Evolutionary conservation across 2,797 vertebrate species (phyloP), one percentile per base, ranked within the genome.

Genomic region (Oryzias sinensis): DNA sequence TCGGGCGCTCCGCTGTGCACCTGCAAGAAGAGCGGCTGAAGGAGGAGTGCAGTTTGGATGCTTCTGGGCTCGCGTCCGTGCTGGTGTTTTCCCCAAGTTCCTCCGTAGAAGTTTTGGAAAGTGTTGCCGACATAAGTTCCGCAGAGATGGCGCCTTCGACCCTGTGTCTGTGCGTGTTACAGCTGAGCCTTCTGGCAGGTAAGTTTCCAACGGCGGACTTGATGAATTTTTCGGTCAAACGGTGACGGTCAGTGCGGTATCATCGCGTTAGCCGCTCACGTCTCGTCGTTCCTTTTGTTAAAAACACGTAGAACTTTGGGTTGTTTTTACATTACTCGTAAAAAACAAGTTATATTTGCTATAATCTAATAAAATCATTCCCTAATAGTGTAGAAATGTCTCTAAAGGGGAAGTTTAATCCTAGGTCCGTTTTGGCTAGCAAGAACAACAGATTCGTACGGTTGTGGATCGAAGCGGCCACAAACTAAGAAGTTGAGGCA

Each of bases 1-100:
- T 63, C 76, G 77, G 84, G 74, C 71, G 79, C 82, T 82, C 77
- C 67, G 53, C 62, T 62, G 83, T 92, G 88, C 92, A 93, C 91
- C 91, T 93, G 91, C 91, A 88, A 49, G 0, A 78, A 79, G 80
- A 62, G 79, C 1, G 11, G 58, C 14, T 43, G 63, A 53, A 68
- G 76, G 72, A 58, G 79, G 45, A 79, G 79, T 14, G 59, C 79
- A 88, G 77, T 84, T 79, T 83, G 83, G 88, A 90, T 90, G 84
- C 83, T 79, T 74, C 43, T 29, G 18, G 11, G 45, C 69, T 42
- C 62, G 59, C 18, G 65, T 63, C 14, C 61, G 62, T 57, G 9
- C 59, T 68, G 63, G 44, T 24, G 59, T 50, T 46, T 72, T 43
- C 15, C 62, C 49, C 22, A 85, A 87, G 55, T 88, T 87, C 33